Percentiles rank a stretch among this genome's conserved stretches.
phyloP scores from a whole-genome alignment of 2,113 vertebrate genomes.

The Xiphorhynchus elegans region DNA sequence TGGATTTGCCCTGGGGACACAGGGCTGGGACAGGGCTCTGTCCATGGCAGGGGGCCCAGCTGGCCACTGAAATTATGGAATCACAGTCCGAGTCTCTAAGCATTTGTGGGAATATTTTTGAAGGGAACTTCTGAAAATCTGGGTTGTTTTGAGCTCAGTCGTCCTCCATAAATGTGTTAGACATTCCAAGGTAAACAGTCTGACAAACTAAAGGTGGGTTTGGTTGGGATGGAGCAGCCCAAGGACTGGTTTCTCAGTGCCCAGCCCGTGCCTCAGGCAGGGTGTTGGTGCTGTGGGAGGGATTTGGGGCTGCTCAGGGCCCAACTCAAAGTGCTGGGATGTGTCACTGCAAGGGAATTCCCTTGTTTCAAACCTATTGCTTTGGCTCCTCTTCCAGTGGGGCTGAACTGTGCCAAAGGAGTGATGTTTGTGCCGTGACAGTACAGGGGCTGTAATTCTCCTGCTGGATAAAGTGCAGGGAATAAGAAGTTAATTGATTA shows the following conservation, averaged over 20 bases:
- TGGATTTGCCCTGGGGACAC: neutral
- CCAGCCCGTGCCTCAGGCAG: neutral
- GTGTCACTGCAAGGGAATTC: neutral
- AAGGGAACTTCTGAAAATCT: conserved; percentile 17
- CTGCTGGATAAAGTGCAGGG: neutral
- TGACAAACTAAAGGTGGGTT: neutral
- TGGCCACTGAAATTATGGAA: neutral
- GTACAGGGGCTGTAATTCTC: neutral
- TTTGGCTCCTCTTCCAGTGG: neutral
- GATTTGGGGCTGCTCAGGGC: neutral
- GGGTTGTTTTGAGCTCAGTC: conserved; percentile 9
- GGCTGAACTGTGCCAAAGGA: neutral
- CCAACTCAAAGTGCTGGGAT: neutral
- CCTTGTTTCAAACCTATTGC: neutral
- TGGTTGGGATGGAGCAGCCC: neutral
- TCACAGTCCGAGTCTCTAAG: neutral
- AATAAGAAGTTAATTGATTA: neutral
- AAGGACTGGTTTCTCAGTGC: neutral
- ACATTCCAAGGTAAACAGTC: conserved; percentile 8
- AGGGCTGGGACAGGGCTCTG: neutral
- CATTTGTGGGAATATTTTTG: neutral
- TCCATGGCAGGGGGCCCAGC: neutral
- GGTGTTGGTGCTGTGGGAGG: neutral
- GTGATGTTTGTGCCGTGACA: neutral
- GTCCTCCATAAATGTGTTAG: neutral